Base-by-base conservation (phyloP, 1,140 invertebrate species). In the Araneus ventricosus region DNA sequence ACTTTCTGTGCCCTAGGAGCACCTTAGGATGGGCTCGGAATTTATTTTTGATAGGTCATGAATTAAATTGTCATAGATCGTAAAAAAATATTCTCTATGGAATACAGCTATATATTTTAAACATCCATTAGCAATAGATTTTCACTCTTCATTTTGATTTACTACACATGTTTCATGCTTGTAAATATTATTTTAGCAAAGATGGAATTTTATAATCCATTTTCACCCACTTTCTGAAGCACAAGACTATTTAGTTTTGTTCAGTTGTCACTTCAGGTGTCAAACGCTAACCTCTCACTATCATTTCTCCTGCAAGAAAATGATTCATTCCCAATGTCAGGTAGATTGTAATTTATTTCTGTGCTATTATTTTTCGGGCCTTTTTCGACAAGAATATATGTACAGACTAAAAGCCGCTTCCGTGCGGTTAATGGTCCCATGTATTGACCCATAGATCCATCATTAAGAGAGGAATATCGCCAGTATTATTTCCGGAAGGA, bases 281-380 rank as follows among this genome's bases (percentile, higher is more conserved):
- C 82, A 90, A 90, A 90, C 82, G 88, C 52, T 70, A 24, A 24
- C 14, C 20, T 41, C 14, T n/a, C 52, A 27, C 27, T 41, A 39
- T 52, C 45, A 41, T 45, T 88, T 41, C 34, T 30, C n/a, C 22
- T 24, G 7, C 6, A 41, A 82, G 39, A 82, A 82, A 82, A 52
- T 24, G 41, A 82, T 22, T 41, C 34, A 30, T 34, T 86, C 27
- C 7, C 61, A 70, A 67, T 70, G 67, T 67, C 52, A 39, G 59
- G 30, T 45, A 52, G 80, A 82, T 45, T 82, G 86, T 88, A 88
- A 63, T 67, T 88, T 88, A 82, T 82, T 82, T 82, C 80, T 82
- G 7, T 22, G 34, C n/a, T 88, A 24, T 61, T 88, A 41, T 88
- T 88, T 88, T 88, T 63, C 7, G 41, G 14, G 59, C 61, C 84